A percentile compares a stretch with the other conserved stretches of the same genome.
These are phyloP conservation scores for Mythimna albipuncta DNA, from an alignment of 2,888 invertebrate species.

Conservation along the genomic window DNA sequence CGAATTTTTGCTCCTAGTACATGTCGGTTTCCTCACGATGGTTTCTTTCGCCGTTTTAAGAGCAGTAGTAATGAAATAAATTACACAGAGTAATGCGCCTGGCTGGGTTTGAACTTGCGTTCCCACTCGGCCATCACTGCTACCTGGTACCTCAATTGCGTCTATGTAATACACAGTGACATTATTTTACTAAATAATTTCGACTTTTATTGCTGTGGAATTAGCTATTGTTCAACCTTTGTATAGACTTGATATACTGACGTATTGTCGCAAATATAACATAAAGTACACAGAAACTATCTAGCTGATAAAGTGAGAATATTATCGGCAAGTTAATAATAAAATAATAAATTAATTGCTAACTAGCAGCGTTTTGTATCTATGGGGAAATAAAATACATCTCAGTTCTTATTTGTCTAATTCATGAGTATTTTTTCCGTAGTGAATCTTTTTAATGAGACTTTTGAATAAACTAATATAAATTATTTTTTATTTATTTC, in stretches of 20 bases:
- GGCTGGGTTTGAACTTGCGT: too few relatives aligned
- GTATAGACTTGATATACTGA: conserved; percentile 11
- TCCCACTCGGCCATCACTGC: too few relatives aligned
- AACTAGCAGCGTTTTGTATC: conserved; percentile 2
- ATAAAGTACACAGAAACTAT: not conserved
- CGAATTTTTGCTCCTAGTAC: too few relatives aligned
- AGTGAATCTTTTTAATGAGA: not conserved
- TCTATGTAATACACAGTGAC: not conserved
- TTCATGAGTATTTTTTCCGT: not conserved
- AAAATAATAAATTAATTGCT: too few relatives aligned
- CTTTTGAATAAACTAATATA: not conserved
- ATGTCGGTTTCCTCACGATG: too few relatives aligned
- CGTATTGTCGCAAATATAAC: conserved; percentile 5
- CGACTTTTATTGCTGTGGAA: not conserved
- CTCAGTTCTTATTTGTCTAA: not conserved
- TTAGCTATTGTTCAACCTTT: conserved; percentile 5
- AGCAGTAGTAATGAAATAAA: too few relatives aligned
- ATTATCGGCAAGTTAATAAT: conserved; percentile 9
- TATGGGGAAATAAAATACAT: not conserved
- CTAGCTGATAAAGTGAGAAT: conserved; percentile 21
- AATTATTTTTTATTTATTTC: not conserved
- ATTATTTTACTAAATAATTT: not conserved
- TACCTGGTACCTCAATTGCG: too few relatives aligned
- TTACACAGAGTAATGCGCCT: too few relatives aligned
- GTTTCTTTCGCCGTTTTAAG: too few relatives aligned